phyloP scores from a whole-genome alignment of 2,113 vertebrate species.

The Todiramphus saurophagus region DNA sequence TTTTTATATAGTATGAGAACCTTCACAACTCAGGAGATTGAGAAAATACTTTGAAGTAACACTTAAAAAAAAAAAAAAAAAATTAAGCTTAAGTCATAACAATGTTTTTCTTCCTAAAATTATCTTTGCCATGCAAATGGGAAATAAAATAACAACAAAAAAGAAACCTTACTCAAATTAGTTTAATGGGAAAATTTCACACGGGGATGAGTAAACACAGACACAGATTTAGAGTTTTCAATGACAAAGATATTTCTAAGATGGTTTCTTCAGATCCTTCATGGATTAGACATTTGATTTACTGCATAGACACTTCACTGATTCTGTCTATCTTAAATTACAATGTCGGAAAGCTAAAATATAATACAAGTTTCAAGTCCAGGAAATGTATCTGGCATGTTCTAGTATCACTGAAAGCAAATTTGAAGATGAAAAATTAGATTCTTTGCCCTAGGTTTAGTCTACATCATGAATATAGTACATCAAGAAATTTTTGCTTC shows the following conservation, averaged over 20 bases:
- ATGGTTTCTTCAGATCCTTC: neutral
- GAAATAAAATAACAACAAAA: neutral
- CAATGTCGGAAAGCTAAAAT: neutral
- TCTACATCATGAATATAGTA: neutral
- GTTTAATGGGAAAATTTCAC: neutral
- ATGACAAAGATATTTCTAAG: neutral
- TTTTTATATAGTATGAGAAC: neutral
- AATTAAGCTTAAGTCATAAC: fast-evolving
- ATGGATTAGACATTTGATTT: neutral
- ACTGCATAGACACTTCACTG: neutral
- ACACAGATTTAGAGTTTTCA: neutral
- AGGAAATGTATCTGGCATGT: neutral
- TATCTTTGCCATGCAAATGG: neutral
- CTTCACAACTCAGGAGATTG: neutral
- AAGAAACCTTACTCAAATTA: neutral
- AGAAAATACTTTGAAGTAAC: neutral
- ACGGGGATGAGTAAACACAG: neutral
- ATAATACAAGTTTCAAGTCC: neutral
- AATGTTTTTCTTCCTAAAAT: neutral
- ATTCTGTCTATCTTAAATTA: neutral
- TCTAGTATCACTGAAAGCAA: neutral
- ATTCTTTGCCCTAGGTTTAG: conserved; percentile 7
- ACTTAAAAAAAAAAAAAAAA: neutral
- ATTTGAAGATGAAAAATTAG: neutral
- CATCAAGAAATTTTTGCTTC: neutral